phyloP scores from a whole-genome alignment of 2,113 vertebrate species.

The Heptranchias perlo region DNA sequence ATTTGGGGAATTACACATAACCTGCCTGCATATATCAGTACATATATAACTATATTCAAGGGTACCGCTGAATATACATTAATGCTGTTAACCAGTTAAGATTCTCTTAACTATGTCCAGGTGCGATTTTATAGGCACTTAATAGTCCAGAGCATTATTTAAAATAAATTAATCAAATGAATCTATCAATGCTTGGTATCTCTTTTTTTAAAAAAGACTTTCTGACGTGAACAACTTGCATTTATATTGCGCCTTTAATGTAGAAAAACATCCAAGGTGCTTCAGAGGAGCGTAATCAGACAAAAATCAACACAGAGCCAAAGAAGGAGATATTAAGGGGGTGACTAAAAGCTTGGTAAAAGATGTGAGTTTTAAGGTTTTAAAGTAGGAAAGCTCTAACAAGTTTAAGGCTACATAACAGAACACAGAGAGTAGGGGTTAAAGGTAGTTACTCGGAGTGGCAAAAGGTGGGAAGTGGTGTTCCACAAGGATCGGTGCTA shows the following conservation, averaged over 20 bases:
- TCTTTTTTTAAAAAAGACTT: not conserved
- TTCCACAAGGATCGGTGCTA: too few relatives aligned
- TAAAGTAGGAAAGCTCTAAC: not conserved
- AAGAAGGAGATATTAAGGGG: not conserved
- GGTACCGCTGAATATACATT: not conserved
- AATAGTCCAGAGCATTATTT: not conserved
- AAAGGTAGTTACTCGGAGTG: too few relatives aligned
- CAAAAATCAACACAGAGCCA: not conserved
- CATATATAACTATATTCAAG: not conserved
- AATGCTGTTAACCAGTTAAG: not conserved
- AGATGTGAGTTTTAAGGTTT: not conserved
- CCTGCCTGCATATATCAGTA: not conserved
- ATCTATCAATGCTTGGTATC: not conserved
- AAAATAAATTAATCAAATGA: not conserved
- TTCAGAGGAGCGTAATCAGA: not conserved
- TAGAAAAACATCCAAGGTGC: not conserved
- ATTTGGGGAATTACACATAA: not conserved
- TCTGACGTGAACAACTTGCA: not conserved
- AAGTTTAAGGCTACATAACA: too few relatives aligned
- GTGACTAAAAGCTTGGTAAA: not conserved
- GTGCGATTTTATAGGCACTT: not conserved
- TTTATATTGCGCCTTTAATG: not conserved
- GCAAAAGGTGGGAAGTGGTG: too few relatives aligned
- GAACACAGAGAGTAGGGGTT: too few relatives aligned
- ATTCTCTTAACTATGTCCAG: not conserved